Percentiles rank a stretch among this genome's conserved stretches.
These are phyloP conservation scores for Vanessa atalanta DNA, from an alignment of 1,140 invertebrate species.

Conservation along the genomic window DNA sequence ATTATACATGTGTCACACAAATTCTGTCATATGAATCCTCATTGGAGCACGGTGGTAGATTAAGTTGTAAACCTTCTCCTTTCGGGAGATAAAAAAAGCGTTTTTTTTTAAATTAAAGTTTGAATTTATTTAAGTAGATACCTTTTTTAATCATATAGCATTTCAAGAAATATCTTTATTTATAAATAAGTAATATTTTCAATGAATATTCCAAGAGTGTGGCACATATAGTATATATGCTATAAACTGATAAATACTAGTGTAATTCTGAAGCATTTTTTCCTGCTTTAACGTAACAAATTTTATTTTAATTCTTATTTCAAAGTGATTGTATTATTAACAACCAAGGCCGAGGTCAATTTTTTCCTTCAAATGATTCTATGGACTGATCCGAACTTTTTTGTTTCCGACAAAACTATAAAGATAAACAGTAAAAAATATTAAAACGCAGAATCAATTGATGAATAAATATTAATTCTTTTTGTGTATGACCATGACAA, in stretches of 20 bases:
- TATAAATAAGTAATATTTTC: too few relatives aligned
- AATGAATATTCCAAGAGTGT: not conserved
- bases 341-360: conserved; percentile 31
- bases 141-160: too few relatives aligned
- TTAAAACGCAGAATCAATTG: conserved; percentile 10
- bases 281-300: conserved; percentile 6
- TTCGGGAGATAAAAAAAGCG: too few relatives aligned
- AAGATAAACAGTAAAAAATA: conserved; percentile 13
- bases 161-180: too few relatives aligned
- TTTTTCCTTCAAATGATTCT: conserved; percentile 21
- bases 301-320: conserved; percentile 23
- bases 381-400: conserved; percentile 15
- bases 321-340: conserved; percentile 31
- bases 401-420: conserved; percentile 22
- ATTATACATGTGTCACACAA: too few relatives aligned
- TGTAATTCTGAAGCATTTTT: conserved; percentile 5
- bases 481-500: conserved; percentile 7
- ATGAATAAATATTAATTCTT: conserved; percentile 12
- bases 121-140: too few relatives aligned
- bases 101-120: too few relatives aligned
- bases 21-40: too few relatives aligned
- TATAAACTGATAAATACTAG: conserved; percentile 5
- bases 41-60: too few relatives aligned
- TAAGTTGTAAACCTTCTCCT: too few relatives aligned
- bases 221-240: not conserved